A percentile compares a stretch with the other conserved stretches of the same genome.
These are phyloP conservation scores for Drosophila carrolli DNA, from an alignment of 1,140 invertebrate species.

Conservation along the genomic window DNA sequence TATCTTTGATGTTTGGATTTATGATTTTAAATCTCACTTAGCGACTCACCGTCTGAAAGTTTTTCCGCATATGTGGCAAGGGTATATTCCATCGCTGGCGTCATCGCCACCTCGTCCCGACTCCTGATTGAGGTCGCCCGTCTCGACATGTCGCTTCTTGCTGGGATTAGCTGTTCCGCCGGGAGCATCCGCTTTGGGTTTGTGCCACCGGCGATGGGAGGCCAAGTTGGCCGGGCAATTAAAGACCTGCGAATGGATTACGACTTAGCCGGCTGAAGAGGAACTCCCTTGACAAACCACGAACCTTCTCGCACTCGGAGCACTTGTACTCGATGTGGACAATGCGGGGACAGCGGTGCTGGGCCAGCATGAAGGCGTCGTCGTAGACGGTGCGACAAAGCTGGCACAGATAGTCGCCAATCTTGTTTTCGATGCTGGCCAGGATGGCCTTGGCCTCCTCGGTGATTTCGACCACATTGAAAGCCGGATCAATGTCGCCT, in stretches of 20 bases:
- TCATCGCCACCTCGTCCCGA: slow-evolving; percentile 44
- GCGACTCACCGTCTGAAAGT: slow-evolving; percentile 87
- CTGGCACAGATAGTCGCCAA: slow-evolving; percentile 98
- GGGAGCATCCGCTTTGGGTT: slow-evolving; percentile 87
- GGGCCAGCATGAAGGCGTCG: slow-evolving; percentile 98
- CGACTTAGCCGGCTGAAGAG: slow-evolving; percentile 42
- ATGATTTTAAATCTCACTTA: too few species aligned
- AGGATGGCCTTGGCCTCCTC: slow-evolving; percentile 97
- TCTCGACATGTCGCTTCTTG: slow-evolving; percentile 65
- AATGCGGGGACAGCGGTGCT: slow-evolving; percentile 98
- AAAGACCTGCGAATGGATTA: slow-evolving; percentile 88
- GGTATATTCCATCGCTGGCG: slow-evolving; percentile 85
- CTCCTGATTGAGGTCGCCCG: slow-evolving; percentile 52
- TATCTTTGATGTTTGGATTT: too few species aligned
- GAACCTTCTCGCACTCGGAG: slow-evolving; percentile 97
- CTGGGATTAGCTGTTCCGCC: slow-evolving; percentile 18
- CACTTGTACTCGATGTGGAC: slow-evolving; percentile 99
- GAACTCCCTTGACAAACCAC: slow-evolving; percentile 3
- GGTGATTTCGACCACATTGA: slow-evolving; percentile 98
- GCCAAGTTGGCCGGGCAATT: slow-evolving; percentile 99
- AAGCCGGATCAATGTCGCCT: slow-evolving; percentile 98
- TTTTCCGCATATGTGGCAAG: slow-evolving; percentile 92
- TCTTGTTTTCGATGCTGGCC: slow-evolving; percentile 98
- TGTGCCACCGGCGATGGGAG: slow-evolving; percentile 98
- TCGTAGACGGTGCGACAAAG: slow-evolving; percentile 96